Evolutionary conservation across 2,888 invertebrate genomes (phyloP), one percentile per base, ranked within the genome.

Genomic region (Patella pellucida): DNA sequence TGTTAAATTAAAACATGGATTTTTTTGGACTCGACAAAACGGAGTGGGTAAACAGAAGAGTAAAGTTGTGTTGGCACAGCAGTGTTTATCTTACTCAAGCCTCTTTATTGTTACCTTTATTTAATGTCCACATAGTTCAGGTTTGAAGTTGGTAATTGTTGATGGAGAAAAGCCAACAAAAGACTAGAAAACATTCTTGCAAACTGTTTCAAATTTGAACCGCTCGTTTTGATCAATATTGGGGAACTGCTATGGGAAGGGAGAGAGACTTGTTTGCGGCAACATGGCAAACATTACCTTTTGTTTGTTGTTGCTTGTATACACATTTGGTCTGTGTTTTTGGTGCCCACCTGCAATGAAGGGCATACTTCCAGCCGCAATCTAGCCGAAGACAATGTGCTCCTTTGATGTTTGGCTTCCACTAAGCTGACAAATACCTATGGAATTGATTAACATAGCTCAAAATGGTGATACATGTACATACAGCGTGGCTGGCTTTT

Each of bases 331-430:
- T 23, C 62, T 62, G 62, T 62, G 62, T 62, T 62, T 62, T 23
- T 62, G 12, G 23, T 62, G 62, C 62, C 62, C 62, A 62, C 62
- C 62, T 62, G 62, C 62, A 62, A 62, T 19, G 62, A 19, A 62
- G 62, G 23, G 19, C 62, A 62, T 62, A 62, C 23, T 62, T 62
- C 62, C 23, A 62, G 41, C 41, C 41, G 41, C 41, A 41, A 41
- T 41, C 41, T 41, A 41, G 41, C 41, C 7, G 41, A 41, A 41
- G 41, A 41, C 41, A 41, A 41, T 41, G 41, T 41, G 41, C 41
- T 62, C 23, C 62, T 62, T 62, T 62, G 14, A 62, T 62, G 19
- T n/a, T 62, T 11, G 19, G 19, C 23, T 62, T 19, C 62, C 23
- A 23, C 62, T 62, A 19, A 62, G 23, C 19, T n/a, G 19, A 15